Conservation (phyloP, 53 echinoderm and acorn worm species). For the Pentamera pediparva region DNA sequence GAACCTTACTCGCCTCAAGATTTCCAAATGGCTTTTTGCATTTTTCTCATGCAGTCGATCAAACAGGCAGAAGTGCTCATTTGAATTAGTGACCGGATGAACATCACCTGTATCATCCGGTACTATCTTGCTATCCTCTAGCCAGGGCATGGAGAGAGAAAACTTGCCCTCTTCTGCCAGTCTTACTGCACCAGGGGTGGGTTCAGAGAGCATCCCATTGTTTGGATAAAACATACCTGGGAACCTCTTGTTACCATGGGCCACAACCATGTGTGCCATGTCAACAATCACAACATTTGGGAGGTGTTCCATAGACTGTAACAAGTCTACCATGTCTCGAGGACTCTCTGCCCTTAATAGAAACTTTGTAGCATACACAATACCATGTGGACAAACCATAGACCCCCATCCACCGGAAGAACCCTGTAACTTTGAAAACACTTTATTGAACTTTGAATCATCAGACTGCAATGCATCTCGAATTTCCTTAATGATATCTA, state of each 20-base stretch:
- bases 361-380: slow-evolving; percentile 8
- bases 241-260: slow-evolving; percentile 17
- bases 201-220: slow-evolving; percentile 4
- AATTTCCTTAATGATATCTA: slow-evolving; percentile 24
- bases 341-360: neutral
- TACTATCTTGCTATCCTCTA: neutral
- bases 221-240: slow-evolving; percentile 6
- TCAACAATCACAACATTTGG: slow-evolving; percentile 28
- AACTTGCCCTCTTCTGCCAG: neutral
- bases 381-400: neutral
- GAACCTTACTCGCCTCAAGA: slow-evolving; percentile 3
- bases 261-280: slow-evolving; percentile 23
- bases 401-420: slow-evolving; percentile 1
- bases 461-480: neutral
- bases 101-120: neutral
- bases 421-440: slow-evolving; percentile 14
- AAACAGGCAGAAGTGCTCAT: slow-evolving; percentile 19
- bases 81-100: slow-evolving; percentile 5
- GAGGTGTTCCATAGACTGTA: slow-evolving; percentile 12
- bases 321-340: slow-evolving; percentile 2
- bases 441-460: slow-evolving; percentile 5
- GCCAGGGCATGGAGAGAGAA: neutral
- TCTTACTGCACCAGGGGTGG: neutral
- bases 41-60: slow-evolving; percentile 23
- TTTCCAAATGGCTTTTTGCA: neutral